These are phyloP conservation scores for Ploceus nigricollis DNA, from an alignment of 2,113 vertebrate genomes.

Conservation along the genomic window DNA sequence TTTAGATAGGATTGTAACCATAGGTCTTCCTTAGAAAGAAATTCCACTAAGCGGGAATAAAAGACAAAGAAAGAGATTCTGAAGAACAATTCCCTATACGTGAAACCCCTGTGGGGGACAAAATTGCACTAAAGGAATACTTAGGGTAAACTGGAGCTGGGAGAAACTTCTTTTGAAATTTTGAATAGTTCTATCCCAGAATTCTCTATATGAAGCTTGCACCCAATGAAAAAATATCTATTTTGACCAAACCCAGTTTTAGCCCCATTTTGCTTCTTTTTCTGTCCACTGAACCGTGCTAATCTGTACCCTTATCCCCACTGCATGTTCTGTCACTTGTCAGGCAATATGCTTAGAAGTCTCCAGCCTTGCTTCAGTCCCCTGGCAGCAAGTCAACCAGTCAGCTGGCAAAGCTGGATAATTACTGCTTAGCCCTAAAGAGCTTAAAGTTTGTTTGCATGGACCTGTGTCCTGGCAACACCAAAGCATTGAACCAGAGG, in stretches of 20 bases:
- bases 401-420: slow-evolving; percentile 55
- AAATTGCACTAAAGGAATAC: background rate
- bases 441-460: slow-evolving; percentile 32
- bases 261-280: background rate
- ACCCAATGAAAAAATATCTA: background rate
- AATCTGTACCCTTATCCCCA: background rate
- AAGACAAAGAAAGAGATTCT: background rate
- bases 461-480: slow-evolving; percentile 25
- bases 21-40: background rate
- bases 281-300: background rate
- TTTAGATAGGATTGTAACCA: background rate
- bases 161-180: background rate
- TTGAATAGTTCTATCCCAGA: background rate
- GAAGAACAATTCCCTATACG: background rate
- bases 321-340: background rate
- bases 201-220: background rate
- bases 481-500: background rate
- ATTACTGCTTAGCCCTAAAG: slow-evolving; percentile 36
- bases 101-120: background rate
- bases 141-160: background rate
- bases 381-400: slow-evolving; percentile 52
- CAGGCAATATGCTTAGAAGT: background rate
- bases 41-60: background rate
- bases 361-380: background rate
- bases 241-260: background rate